Percentiles rank a stretch among this genome's conserved stretches.
Evolutionary conservation across 2,113 vertebrate genomes (phyloP).

Genomic region (Muntiacus muntjak): DNA sequence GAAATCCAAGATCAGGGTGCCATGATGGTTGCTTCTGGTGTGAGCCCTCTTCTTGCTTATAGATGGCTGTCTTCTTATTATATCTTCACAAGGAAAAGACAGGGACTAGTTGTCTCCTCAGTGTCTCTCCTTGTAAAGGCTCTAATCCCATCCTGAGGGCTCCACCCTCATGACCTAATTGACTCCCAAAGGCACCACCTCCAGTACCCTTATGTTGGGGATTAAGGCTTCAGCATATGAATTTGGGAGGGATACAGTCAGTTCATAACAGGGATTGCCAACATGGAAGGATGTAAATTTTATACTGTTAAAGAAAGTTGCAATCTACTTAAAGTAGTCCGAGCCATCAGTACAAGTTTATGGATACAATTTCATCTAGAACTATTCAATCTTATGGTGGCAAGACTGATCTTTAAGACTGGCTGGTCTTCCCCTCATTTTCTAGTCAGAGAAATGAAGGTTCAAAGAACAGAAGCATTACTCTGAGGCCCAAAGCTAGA

Average conservation of each 20-base stretch:
- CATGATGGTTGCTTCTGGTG: neutral
- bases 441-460: neutral
- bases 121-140: neutral
- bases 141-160: neutral
- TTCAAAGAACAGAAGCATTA: neutral
- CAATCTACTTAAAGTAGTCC: neutral
- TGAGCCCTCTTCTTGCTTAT: neutral
- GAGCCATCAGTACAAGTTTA: neutral
- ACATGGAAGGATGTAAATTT: neutral
- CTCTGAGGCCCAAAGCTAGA: neutral
- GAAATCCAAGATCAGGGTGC: neutral
- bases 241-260: neutral
- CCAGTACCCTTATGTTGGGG: neutral
- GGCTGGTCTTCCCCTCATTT: neutral
- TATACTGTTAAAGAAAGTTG: neutral
- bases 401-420: neutral
- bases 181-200: neutral
- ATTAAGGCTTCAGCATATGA: neutral
- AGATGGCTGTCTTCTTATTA: neutral
- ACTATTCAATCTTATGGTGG: neutral
- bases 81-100: neutral
- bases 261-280: neutral
- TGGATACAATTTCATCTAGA: neutral
- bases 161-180: neutral
- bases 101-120: neutral